Evolutionary conservation across 1,140 invertebrate species (phyloP).

Genomic region (Forficula auricularia): DNA sequence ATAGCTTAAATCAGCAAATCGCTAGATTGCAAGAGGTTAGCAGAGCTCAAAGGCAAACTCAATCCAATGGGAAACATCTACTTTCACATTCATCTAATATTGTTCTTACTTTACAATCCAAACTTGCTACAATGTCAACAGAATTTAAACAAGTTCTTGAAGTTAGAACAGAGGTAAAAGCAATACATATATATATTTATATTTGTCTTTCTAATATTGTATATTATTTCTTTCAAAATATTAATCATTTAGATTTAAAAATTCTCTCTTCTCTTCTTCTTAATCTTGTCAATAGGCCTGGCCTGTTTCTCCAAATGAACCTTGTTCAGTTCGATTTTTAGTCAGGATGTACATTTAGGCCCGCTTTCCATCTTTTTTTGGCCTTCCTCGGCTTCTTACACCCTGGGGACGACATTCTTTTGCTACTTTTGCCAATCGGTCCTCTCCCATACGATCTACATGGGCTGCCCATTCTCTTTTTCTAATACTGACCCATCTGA

Average conservation of each 20-base stretch:
- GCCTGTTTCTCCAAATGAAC: too few relatives aligned
- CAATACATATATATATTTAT: not conserved
- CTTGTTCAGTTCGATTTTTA: too few relatives aligned
- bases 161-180: conserved; percentile 60
- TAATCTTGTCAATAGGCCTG: not conserved
- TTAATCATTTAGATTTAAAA: conserved; percentile 5
- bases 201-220: conserved; percentile 1
- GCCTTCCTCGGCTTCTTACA: too few relatives aligned
- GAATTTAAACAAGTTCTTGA: conserved; percentile 89
- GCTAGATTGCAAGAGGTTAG: conserved; percentile 66
- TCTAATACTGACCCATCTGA: too few relatives aligned
- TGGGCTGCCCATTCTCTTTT: too few relatives aligned
- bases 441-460: too few relatives aligned
- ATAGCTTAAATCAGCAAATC: conserved; percentile 90
- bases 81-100: conserved; percentile 92
- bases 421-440: too few relatives aligned
- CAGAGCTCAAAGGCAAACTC: conserved; percentile 35
- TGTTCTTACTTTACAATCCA: conserved; percentile 83
- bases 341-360: too few relatives aligned
- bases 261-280: not conserved
- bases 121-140: conserved; percentile 88
- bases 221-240: conserved; percentile 5
- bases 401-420: too few relatives aligned
- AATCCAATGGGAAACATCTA: conserved; percentile 54
- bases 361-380: too few relatives aligned